Conservation (phyloP, 2,113 vertebrate genomes). For the Alouatta palliata region DNA sequence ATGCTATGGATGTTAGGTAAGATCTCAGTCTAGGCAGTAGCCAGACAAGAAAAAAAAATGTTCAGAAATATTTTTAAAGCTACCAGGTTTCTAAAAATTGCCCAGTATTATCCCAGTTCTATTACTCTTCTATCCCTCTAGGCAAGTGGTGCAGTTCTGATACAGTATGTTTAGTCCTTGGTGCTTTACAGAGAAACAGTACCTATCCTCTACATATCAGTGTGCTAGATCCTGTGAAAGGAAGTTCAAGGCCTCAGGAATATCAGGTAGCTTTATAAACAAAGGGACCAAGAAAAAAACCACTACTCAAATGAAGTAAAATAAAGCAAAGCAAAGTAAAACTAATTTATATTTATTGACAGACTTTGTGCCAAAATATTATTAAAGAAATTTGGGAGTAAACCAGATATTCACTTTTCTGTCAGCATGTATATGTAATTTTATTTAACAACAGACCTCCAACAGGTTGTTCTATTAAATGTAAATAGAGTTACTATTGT, state of each 20-base stretch:
- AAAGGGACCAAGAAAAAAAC: background rate
- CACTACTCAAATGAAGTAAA: background rate
- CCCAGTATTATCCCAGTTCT: background rate
- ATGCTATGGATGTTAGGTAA: background rate
- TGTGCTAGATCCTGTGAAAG: background rate
- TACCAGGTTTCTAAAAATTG: background rate
- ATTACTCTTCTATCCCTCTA: background rate
- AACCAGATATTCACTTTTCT: background rate
- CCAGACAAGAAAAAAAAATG: background rate
- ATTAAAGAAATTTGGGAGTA: background rate
- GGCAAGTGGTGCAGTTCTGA: background rate
- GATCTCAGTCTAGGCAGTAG: background rate
- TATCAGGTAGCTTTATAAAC: background rate
- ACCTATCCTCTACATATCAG: background rate
- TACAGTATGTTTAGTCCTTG: background rate
- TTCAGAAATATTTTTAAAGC: background rate
- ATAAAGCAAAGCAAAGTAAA: background rate
- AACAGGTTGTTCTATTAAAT: background rate
- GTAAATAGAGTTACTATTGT: background rate
- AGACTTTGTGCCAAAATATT: background rate
- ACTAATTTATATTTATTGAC: background rate
- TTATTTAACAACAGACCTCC: background rate
- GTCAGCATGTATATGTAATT: background rate
- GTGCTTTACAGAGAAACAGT: background rate
- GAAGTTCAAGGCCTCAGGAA: background rate